Evolutionary conservation across 1,140 invertebrate genomes (phyloP), one percentile per base, ranked within the genome.

Genomic region (Pemphigus obesinymphae): DNA sequence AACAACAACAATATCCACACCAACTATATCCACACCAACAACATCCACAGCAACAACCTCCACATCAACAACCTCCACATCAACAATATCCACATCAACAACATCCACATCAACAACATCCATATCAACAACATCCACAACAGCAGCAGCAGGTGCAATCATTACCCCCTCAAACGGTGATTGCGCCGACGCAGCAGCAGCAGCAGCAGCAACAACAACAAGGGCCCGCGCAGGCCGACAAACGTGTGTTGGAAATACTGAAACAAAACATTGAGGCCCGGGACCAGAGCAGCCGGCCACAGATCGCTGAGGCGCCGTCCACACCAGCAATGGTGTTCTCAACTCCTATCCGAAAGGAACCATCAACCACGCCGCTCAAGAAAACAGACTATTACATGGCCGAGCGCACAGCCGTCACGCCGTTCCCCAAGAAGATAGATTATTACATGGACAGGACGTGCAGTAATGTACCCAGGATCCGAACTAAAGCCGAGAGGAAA

Each of bases 401-500:
- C 23, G 76, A 80, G 17, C 76, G 76, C 3, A 80, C 53, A 8
- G 70, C 70, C 17, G 15, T 48, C 26, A 80, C 76, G 26, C 76
- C 76, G 26, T 80, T 80, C 37, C 76, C 76, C 11, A 80, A 80
- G 17, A 80, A 80, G 23, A 63, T 80, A 0, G 76, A 80, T n/a
- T 80, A 80, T 17, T 80, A 80, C 15, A 63, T 63, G 76, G 76
- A 80, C 37, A 43, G 55, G 17, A 34, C 55, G 23, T 61, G 45
- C 37, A 31, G 55, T 26, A 80, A 63, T 4, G 55, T 40, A 6
- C 92, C 93, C 15, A 89, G 93, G 84, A 94, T 94, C 83, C 88
- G 93, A 72, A 95, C 93, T 3, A 94, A 94, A 87, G 93, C 92
- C 3, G 93, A 95, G 87, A 86, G 94, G 26, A 95, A 94, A 87